phyloP scores from a whole-genome alignment of 2,797 vertebrate species.

The Poecilia wingei region DNA sequence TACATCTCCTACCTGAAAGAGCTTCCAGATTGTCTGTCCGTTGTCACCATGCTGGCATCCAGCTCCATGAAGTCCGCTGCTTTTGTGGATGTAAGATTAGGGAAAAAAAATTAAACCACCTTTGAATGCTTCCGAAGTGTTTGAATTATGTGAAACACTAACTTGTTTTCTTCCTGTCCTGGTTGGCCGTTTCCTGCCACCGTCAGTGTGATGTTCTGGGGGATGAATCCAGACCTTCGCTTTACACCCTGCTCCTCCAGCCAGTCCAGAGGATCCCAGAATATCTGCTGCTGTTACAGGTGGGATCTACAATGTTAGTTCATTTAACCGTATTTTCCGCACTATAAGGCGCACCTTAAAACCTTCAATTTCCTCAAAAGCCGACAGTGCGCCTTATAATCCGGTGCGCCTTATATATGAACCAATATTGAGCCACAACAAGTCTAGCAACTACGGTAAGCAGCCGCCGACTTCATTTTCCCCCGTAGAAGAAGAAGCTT shows the following conservation, averaged over 20 bases:
- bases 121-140: not conserved
- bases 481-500: too few relatives aligned
- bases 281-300: conserved; percentile 93
- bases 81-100: conserved; percentile 75
- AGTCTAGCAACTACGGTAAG: too few relatives aligned
- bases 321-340: not conserved
- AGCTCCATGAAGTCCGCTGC: conserved; percentile 63
- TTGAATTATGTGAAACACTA: not conserved
- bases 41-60: conserved; percentile 83
- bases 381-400: too few relatives aligned
- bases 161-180: conserved; percentile 1
- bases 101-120: not conserved
- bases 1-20: conserved; percentile 95
- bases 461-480: too few relatives aligned
- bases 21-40: conserved; percentile 92
- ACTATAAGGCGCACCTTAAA: too few relatives aligned
- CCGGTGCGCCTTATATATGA: too few relatives aligned
- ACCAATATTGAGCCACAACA: too few relatives aligned
- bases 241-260: conserved; percentile 92
- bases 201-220: conserved; percentile 81
- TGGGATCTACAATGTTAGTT: conserved; percentile 41
- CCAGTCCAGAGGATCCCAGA: conserved; percentile 96
- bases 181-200: conserved; percentile 30
- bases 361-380: too few relatives aligned
- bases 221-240: conserved; percentile 90